phyloP scores from a whole-genome alignment of 2,113 vertebrate species.

The Dipodomys merriami region DNA sequence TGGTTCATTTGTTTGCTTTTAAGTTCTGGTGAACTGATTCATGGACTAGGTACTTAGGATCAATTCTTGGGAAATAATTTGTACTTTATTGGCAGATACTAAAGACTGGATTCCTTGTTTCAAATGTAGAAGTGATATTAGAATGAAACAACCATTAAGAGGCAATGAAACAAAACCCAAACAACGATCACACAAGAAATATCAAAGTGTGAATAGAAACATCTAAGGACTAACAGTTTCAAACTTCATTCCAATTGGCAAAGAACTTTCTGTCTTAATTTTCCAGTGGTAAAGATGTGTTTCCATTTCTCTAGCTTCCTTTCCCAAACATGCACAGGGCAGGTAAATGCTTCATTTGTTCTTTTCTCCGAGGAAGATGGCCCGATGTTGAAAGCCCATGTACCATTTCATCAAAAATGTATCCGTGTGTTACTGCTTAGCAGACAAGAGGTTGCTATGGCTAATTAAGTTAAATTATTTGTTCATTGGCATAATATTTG shows the following conservation, averaged over 20 bases:
- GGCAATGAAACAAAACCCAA: not conserved
- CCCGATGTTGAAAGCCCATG: not conserved
- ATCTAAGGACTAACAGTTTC: not conserved
- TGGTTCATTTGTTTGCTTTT: not conserved
- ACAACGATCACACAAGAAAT: not conserved
- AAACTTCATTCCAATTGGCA: not conserved
- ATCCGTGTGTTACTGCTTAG: slow-evolving; percentile 16
- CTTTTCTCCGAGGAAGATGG: slow-evolving; percentile 15
- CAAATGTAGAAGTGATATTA: slow-evolving; percentile 18
- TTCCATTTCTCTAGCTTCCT: slow-evolving; percentile 16
- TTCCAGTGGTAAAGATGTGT: not conserved
- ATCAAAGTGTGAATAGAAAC: not conserved
- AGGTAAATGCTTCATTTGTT: slow-evolving; percentile 1
- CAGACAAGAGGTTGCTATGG: slow-evolving; percentile 33
- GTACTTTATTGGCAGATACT: slow-evolving; percentile 1
- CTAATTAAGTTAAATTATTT: slow-evolving; percentile 65
- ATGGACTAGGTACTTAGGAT: not conserved
- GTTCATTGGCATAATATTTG: slow-evolving; percentile 27
- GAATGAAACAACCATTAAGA: not conserved
- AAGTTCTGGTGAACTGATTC: not conserved
- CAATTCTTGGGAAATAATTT: slow-evolving; percentile 39
- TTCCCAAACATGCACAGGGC: not conserved
- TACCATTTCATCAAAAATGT: slow-evolving; percentile 30
- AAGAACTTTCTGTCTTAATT: slow-evolving; percentile 25
- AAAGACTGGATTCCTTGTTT: not conserved